These are phyloP conservation scores for Acleris holmiana DNA, from an alignment of 2,888 invertebrate species.

Conservation along the genomic window DNA sequence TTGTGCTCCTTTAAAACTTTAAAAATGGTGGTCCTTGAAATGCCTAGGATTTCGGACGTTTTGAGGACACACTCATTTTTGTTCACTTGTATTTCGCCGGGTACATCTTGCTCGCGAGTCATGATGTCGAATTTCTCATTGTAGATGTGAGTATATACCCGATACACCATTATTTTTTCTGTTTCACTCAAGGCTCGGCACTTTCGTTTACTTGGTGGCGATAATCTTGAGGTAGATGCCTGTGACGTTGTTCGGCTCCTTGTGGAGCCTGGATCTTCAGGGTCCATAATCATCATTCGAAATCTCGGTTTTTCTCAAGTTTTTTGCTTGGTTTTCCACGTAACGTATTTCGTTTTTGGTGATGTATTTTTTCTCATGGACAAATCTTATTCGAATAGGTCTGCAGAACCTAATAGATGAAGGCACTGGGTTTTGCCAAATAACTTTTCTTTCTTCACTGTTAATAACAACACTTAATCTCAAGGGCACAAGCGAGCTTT, in stretches of 20 bases:
- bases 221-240: too few relatives aligned
- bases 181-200: not conserved
- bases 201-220: not conserved
- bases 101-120: not conserved
- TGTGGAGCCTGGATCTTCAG: too few relatives aligned
- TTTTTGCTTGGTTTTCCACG: conserved; percentile 4
- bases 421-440: conserved; percentile 46
- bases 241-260: too few relatives aligned
- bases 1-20: conserved; percentile 14
- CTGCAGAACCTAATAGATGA: conserved; percentile 15
- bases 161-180: not conserved
- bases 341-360: not conserved
- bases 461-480: conserved; percentile 5
- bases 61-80: conserved; percentile 15
- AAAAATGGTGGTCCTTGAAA: conserved; percentile 9
- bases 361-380: conserved; percentile 23
- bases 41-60: conserved; percentile 16
- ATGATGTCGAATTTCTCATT: not conserved
- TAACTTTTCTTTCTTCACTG: conserved; percentile 31
- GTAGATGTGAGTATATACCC: not conserved
- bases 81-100: conserved; percentile 1
- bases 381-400: conserved; percentile 22
- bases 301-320: conserved; percentile 1
- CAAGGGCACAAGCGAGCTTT: conserved; percentile 32
- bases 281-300: too few relatives aligned